Evolutionary conservation across 2,888 invertebrate genomes (phyloP), one percentile per base, ranked within the genome.

Genomic region (Sinentomon sp.): DNA sequence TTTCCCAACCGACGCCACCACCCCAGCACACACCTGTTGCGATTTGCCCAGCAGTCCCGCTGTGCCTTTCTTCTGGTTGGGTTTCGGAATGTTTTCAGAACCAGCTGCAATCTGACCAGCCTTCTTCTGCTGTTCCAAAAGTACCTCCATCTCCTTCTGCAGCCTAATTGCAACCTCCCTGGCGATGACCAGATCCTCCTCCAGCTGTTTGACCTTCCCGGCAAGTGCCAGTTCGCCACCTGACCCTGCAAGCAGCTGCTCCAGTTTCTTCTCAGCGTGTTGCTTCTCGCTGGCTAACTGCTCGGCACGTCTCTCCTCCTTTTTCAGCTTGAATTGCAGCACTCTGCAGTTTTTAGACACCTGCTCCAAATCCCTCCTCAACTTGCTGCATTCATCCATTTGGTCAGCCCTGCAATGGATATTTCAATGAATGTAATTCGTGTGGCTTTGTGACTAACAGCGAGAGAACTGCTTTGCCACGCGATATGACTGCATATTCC

Each of bases 341-440:
- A 97, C 85, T 45, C 97, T 66, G 56, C 94, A 94, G 57, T 94
- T 94, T 53, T 97, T 99, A 30, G 85, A 83, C 3, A 85, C 80
- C 49, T 83, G 80, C 49, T 97, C 94, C 42, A 97, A 62, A 53
- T 92, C 92, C 49, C 85, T 76, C 56, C 89, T 77, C 30, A 97
- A 53, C 33, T 78, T 78, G 3, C 80, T 71, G 50, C 92, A 92
- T 51, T 92, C 94, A 47, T 89, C 83, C 6, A 82, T 83, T 57
- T 94, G 92, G 47, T 92, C 92, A 52, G 94, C 94, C 45, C 85
- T 69, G 49, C 39, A 59, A n/a, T n/a, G n/a, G n/a, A n/a, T n/a
- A n/a, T n/a, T n/a, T n/a, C n/a, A n/a, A n/a, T n/a, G n/a, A n/a
- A n/a, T n/a, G n/a, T n/a, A n/a, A n/a, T n/a, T n/a, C n/a, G n/a